Percentiles rank a stretch among this genome's conserved stretches.
phyloP scores from a whole-genome alignment of 2,113 vertebrate species.

The Alethe castanea region DNA sequence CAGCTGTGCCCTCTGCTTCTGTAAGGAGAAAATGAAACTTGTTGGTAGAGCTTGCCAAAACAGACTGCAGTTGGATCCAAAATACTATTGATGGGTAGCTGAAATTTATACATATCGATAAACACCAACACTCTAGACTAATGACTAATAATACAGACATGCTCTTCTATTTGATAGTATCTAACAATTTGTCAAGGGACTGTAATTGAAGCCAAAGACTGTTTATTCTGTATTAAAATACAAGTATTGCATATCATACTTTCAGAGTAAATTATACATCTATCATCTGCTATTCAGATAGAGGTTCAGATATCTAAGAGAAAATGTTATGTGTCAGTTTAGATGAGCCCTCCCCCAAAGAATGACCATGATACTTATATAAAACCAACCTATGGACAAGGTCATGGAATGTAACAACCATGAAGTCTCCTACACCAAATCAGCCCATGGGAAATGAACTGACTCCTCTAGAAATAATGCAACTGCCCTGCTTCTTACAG shows the following conservation, averaged over 20 bases:
- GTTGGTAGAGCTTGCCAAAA: background rate
- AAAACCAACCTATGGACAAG: background rate
- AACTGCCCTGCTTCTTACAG: background rate
- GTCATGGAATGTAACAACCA: rapidly evolving
- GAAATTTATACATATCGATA: background rate
- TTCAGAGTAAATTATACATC: background rate
- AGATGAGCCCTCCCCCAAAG: background rate
- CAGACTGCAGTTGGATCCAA: background rate
- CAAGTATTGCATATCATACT: background rate
- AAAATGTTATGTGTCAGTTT: background rate
- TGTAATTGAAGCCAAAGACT: background rate
- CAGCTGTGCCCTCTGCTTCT: background rate
- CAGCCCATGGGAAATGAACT: rapidly evolving
- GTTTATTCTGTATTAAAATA: background rate
- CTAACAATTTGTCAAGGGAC: background rate
- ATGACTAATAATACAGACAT: background rate
- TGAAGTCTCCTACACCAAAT: background rate
- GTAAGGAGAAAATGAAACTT: background rate
- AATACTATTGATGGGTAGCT: background rate
- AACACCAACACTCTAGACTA: background rate
- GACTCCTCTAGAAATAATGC: background rate
- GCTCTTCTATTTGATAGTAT: background rate
- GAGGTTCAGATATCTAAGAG: background rate
- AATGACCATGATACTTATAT: background rate
- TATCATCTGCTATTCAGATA: background rate